Conservation (phyloP, 2,797 vertebrate genomes). For the Ptychadena robeensis region DNA sequence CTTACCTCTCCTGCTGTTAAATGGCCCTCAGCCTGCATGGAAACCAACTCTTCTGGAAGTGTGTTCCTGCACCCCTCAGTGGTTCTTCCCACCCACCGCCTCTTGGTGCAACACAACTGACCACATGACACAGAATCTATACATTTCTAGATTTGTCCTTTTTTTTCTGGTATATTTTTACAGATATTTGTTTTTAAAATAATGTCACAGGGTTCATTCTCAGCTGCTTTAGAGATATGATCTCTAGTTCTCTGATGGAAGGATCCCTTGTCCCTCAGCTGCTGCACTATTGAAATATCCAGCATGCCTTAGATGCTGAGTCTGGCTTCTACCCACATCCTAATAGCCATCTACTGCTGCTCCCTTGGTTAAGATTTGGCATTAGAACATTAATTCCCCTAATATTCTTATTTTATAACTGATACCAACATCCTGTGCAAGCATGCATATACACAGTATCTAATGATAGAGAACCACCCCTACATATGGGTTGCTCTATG, state of each 20-base stretch:
- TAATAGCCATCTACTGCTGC: neutral
- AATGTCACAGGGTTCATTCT: neutral
- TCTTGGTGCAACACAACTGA: neutral
- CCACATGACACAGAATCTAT: neutral
- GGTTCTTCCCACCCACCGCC: too few relatives aligned
- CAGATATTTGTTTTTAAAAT: neutral
- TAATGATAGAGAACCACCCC: too few relatives aligned
- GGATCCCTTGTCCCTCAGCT: conserved; percentile 17
- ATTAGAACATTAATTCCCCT: too few relatives aligned
- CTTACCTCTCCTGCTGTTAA: too few relatives aligned
- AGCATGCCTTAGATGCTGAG: conserved; percentile 18
- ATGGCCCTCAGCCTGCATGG: neutral
- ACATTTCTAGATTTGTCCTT: too few relatives aligned
- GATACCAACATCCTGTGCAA: too few relatives aligned
- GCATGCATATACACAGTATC: too few relatives aligned
- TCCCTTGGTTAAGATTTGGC: neutral
- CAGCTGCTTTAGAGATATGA: neutral
- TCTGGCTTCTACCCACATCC: conserved; percentile 28
- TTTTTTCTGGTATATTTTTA: too few relatives aligned
- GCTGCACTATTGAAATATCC: conserved; percentile 35
- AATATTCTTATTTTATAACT: too few relatives aligned
- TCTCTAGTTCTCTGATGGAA: neutral
- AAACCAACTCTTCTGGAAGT: neutral
- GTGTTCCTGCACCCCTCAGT: neutral
- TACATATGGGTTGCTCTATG: too few relatives aligned